Conservation (phyloP, 2,888 invertebrate species). For the Pocota personata region DNA sequence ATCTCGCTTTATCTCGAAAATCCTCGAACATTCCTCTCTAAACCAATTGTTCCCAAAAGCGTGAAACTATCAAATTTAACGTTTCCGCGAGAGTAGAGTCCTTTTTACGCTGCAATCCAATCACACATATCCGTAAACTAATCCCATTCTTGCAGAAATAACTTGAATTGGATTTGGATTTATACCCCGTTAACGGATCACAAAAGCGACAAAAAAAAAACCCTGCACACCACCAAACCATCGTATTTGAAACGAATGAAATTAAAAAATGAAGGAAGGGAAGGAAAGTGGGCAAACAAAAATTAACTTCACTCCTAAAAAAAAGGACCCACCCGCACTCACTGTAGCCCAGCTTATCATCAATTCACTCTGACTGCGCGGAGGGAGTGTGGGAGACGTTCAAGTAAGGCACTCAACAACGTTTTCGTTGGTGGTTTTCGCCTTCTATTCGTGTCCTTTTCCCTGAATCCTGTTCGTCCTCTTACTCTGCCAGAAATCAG, state of each 20-base stretch:
- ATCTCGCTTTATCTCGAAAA: slow-evolving; percentile 37
- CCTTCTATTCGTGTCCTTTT: slow-evolving; percentile 51
- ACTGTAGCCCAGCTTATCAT: slow-evolving; percentile 32
- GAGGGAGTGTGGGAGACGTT: slow-evolving; percentile 48
- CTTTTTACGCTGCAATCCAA: slow-evolving; percentile 60
- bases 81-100: slow-evolving; percentile 10
- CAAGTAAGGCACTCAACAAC: slow-evolving; percentile 37
- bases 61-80: slow-evolving; percentile 48
- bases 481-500: slow-evolving; percentile 61
- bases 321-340: slow-evolving; percentile 8
- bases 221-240: neutral
- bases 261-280: slow-evolving; percentile 46
- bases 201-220: slow-evolving; percentile 31
- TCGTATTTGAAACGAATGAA: slow-evolving; percentile 50
- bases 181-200: slow-evolving; percentile 67
- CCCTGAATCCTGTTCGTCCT: slow-evolving; percentile 26
- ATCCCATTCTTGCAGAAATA: slow-evolving; percentile 69
- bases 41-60: slow-evolving; percentile 58
- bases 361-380: slow-evolving; percentile 3
- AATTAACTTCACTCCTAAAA: slow-evolving; percentile 53
- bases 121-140: slow-evolving; percentile 72
- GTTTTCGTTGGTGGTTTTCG: slow-evolving; percentile 34
- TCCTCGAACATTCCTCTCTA: slow-evolving; percentile 44
- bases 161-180: slow-evolving; percentile 70
- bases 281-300: slow-evolving; percentile 18